Base-by-base conservation (phyloP, 2,113 vertebrate genomes). In the Sciurus niger region DNA sequence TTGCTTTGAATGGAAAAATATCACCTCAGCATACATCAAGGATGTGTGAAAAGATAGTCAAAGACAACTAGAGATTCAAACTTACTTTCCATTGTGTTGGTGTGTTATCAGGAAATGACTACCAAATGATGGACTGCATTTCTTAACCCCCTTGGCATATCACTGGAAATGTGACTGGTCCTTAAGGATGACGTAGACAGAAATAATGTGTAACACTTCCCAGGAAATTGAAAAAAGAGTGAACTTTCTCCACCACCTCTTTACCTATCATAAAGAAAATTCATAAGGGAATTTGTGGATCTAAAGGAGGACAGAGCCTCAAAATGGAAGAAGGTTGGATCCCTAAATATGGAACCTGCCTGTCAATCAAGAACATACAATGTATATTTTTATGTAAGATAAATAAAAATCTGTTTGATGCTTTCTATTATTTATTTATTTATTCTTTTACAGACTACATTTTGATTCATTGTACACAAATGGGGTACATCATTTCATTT, bases 1-100 rank as follows among this genome's bases (percentile, higher is more conserved):
- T 92, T 98, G 95, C 43, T 12, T 97, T 94, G 96, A 98, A 94
- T 96, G 73, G 68, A 98, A 97, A 93, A 84, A 77, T 0, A 0
- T 97, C 8, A 94, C 92, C 0, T 96, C 94, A 92, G 95, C 74
- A 9, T 97, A 94, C 55, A 58, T 97, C 40, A 97, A 95, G 95
- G 95, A 96, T 0, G 46, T 96, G 12, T 76, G 40, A 84, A 17
- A 18, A 77, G 9, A 8, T 4, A 46, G 3, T 74, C 40, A 74
- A 79, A 18, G 46, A 96, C 40, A 67, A 30, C 13, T 16, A 65
- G 28, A 88, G 37, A 67, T 82, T 40, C 0, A 43, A 48, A 0
- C 17, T 65, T 78, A 11, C 16, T 24, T 89, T 74, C 37, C 60
- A 77, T 2, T 53, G 32, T 46, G 13, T 17, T 89, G 46, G 46